Evolutionary conservation across 2,888 invertebrate genomes (phyloP).

Genomic region (Tupiocoris notatus): DNA sequence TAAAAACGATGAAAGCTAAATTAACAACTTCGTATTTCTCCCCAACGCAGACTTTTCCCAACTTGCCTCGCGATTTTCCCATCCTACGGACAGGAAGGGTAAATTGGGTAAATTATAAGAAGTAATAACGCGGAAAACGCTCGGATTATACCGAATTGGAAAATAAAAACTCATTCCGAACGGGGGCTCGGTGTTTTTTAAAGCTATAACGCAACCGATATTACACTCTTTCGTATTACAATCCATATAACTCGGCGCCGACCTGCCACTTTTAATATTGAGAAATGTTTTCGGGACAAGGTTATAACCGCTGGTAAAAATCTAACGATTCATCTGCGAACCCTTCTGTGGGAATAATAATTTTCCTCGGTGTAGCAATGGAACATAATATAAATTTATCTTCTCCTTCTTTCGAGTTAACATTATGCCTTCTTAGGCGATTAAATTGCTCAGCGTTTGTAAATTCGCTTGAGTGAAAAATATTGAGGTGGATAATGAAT

Average conservation of each 20-base stretch:
- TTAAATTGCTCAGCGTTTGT: no score
- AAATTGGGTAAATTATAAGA: constrained; percentile 35
- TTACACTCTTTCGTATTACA: constrained; percentile 15
- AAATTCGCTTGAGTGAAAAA: no score
- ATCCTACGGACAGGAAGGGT: neutral
- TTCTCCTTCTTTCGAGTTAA: no score
- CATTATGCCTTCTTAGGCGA: no score
- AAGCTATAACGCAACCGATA: constrained; percentile 8
- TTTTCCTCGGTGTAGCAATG: constrained; percentile 9
- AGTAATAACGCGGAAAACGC: constrained; percentile 20
- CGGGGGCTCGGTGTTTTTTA: neutral
- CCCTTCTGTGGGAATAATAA: neutral
- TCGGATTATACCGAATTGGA: constrained; percentile 23
- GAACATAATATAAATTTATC: constrained; percentile 37
- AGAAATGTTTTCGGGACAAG: constrained; percentile 22
- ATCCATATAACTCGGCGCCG: constrained; percentile 32
- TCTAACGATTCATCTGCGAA: neutral
- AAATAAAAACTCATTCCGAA: constrained; percentile 25
- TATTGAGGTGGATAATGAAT: no score
- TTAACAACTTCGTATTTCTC: neutral
- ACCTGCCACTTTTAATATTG: constrained; percentile 34
- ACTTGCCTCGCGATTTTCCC: neutral
- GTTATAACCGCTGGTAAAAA: constrained; percentile 2
- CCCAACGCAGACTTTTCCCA: neutral
- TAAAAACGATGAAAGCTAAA: neutral